These are phyloP conservation scores for Lithophane socia DNA, from an alignment of 2,888 invertebrate species.

Conservation along the genomic window DNA sequence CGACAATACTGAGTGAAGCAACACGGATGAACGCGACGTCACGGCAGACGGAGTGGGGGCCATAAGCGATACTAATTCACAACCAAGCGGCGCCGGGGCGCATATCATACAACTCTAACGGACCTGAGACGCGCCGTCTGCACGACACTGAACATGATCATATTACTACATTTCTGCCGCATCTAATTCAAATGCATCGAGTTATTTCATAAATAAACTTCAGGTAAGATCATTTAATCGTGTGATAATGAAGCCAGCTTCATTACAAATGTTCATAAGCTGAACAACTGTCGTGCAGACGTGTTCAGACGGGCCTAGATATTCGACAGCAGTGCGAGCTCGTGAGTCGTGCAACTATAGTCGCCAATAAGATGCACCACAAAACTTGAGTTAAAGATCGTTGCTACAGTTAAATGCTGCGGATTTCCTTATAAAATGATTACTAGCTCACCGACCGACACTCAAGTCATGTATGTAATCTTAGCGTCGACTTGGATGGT, in stretches of 20 bases:
- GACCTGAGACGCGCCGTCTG: slow-evolving; percentile 26
- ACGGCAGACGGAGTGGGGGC: slow-evolving; percentile 59
- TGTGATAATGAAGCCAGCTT: slow-evolving; percentile 38
- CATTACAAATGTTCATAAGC: background rate
- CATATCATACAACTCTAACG: slow-evolving; percentile 64
- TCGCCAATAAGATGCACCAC: slow-evolving; percentile 14
- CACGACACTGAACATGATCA: background rate
- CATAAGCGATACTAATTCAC: slow-evolving; percentile 83
- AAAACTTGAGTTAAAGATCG: slow-evolving; percentile 10
- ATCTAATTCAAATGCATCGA: slow-evolving; percentile 15
- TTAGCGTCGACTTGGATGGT: slow-evolving; percentile 18
- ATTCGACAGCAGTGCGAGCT: slow-evolving; percentile 72
- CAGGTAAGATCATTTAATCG: background rate
- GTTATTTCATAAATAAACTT: background rate
- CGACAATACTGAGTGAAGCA: slow-evolving; percentile 76
- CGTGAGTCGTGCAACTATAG: slow-evolving; percentile 76
- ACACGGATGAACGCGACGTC: slow-evolving; percentile 57
- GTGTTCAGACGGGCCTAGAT: slow-evolving; percentile 28
- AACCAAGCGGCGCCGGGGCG: slow-evolving; percentile 82
- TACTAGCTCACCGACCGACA: slow-evolving; percentile 5
- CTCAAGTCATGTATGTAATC: slow-evolving; percentile 17
- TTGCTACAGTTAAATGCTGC: slow-evolving; percentile 36
- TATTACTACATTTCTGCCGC: background rate
- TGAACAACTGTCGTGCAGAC: slow-evolving; percentile 24
- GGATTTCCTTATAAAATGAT: slow-evolving; percentile 7